Evolutionary conservation across 2,797 vertebrate genomes (phyloP), one percentile per base, ranked within the genome.

Genomic region (Decapterus maruadsi): DNA sequence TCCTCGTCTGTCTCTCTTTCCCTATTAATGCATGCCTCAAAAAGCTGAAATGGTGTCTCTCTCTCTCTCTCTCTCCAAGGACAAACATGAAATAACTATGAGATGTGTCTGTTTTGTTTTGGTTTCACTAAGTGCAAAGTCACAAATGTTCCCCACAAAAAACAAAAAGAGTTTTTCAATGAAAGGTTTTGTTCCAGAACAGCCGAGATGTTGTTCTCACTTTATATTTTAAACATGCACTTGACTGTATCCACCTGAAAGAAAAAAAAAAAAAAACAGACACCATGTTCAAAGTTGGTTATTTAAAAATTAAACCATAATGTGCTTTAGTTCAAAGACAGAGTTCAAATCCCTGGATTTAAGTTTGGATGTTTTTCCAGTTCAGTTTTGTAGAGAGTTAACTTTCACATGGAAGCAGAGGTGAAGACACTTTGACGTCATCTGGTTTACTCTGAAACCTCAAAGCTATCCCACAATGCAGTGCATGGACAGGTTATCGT

Each of bases 311-410:
- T 61, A 16, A 61, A 72, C 81, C 78, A 63, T 34, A 22, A 78
- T 43, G 75, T 75, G 62, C 77, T 83, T 86, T 80, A 74, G 36
- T 46, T 71, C 19, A 19, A 68, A 10, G 26, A n/a, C 62, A 19
- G 64, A 61, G 13, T 22, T 40, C 13, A n/a, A 57, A 20, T 56
- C 0, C 9, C 20, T 20, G 34, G 19, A 8, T 6, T 34, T 38
- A 3, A 53, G 34, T 22, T 22, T 22, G 56, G 17, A 4, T 16
- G 50, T 45, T 48, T 65, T 22, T 6, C 54, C 46, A 46, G 29
- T 10, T 31, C 6, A 19, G 10, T 7, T 51, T 22, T 22, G 20
- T 22, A 22, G 10, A 51, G 20, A 5, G n/a, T 68, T 45, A 26
- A 26, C 13, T 55, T 0, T 59, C n/a, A 4, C 13, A 0, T 0